Base-by-base conservation (phyloP, 2,113 vertebrate species). In the Leuciscus idus region DNA sequence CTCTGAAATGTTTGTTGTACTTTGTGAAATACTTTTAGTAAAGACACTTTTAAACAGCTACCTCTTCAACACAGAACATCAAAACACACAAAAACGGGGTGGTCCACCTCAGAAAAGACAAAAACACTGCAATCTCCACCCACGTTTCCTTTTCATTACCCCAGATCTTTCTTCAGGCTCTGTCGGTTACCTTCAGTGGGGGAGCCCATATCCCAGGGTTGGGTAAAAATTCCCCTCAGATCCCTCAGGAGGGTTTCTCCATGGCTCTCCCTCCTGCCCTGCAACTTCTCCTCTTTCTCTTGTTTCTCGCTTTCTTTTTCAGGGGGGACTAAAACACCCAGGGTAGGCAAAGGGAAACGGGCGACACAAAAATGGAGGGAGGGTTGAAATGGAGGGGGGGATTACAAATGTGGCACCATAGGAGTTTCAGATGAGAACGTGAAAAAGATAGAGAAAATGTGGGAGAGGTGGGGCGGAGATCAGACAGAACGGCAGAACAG, bases 211-310 rank as follows among this genome's bases (percentile, higher is more conserved):
- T 96, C 94, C 95, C 95, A 96, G 81, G 94, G 91, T 84, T 92
- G 94, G 92, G 91, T 92, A 92, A 96, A 96, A 89, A 96, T 94
- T 89, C 92, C 95, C 93, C 92, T 96, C 92, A 95, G 94, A 91
- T 95, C 93, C 93, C 95, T 95, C 91, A 95, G 92, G 91, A 95
- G 92, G 84, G 92, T 92, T 92, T 95, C 94, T 88, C 94, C 92
- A 86, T 93, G 95, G 90, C 94, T 91, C 86, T 95, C 95, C 90
- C 92, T 94, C 90, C 92, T 93, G 82, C 90, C 92, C 78, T 93
- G 89, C 89, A 91, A 90, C 89, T 93, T 95, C 92, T 90, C 52
- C 89, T 84, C 72, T 93, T 91, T 93, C 88, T 92, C 93, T 79
- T 88, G 91, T 75, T 93, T 88, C 89, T 91, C 91, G 87, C 89